Base-by-base conservation (phyloP, 2,797 vertebrate species). In the Mionectes olivaceus region DNA sequence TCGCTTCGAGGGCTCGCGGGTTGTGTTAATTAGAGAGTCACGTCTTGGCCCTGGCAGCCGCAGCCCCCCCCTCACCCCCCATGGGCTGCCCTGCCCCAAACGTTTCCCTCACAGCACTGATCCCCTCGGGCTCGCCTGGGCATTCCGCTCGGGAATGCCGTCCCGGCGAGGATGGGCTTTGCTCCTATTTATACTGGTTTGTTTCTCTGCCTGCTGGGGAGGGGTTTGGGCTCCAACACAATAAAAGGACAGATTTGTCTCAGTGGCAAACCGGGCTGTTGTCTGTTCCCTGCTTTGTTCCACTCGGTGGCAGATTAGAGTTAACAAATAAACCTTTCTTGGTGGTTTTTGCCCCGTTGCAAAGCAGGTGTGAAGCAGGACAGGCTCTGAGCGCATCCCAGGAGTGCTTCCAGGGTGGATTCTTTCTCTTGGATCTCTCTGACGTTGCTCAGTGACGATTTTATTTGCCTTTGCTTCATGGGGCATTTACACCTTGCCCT, bases 141-240 rank as follows among this genome's bases (percentile, higher is more conserved):
- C 53, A 32, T 57, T 63, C 71, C 24, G 21, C 30, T 22, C 15
- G 9, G 37, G 25, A 11, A 1, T 10, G 41, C 23, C 44, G 27
- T 19, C 37, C 23, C 63, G 7, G 60, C 3, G 10, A 7, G 14
- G 3, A 3, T 7, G 43, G 47, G 22, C 7, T 9, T 16, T 5
- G 17, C 32, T 65, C 10, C 5, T 96, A 80, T 97, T 97, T 94
- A 88, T 96, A 89, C 61, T 41, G n/a, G 27, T 46, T 46, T 13
- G 22, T 46, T 22, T 13, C 13, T 22, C 46, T 46, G 22, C 46
- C 24, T 70, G 30, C 52, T 30, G n/a, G 68, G 61, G 67, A 15
- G n/a, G 21, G 2, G 3, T 18, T 16, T 1, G 33, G 61, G 50
- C 65, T 74, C 44, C 10, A 23, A 14, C 63, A 53, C 68, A 96